A percentile compares a stretch with the other conserved stretches of the same genome.
phyloP scores from a whole-genome alignment of 2,797 vertebrate genomes.

The Malacoctenus gilli region DNA sequence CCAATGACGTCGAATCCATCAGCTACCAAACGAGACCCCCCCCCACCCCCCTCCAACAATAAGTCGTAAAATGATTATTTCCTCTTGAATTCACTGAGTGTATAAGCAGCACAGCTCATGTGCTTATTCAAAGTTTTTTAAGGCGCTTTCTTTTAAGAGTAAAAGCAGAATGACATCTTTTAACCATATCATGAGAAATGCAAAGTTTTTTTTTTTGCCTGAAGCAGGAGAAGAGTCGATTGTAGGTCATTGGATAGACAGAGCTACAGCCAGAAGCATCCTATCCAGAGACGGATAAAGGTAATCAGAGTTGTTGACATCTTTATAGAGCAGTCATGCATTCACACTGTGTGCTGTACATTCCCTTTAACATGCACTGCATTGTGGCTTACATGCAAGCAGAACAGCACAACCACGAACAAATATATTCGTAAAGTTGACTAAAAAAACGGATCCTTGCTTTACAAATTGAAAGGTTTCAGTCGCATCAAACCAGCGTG shows the following conservation, averaged over 20 bases:
- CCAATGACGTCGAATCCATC: slow-evolving; percentile 36
- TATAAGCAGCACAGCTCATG: slow-evolving; percentile 54
- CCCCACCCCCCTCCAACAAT: neutral
- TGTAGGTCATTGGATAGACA: slow-evolving; percentile 24
- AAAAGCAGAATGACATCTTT: slow-evolving; percentile 68
- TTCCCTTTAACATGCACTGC: slow-evolving; percentile 65
- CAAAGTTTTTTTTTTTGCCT: slow-evolving; percentile 11
- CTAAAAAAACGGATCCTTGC: slow-evolving; percentile 7
- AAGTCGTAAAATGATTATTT: slow-evolving; percentile 41
- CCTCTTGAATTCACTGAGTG: slow-evolving; percentile 50
- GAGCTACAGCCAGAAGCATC: slow-evolving; percentile 23
- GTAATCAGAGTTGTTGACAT: slow-evolving; percentile 28
- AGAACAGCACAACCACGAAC: slow-evolving; percentile 44
- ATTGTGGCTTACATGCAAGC: slow-evolving; percentile 57
- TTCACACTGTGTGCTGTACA: slow-evolving; percentile 53
- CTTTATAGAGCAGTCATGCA: slow-evolving; percentile 51
- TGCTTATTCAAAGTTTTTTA: slow-evolving; percentile 64
- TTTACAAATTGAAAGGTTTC: slow-evolving; percentile 21
- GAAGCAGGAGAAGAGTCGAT: slow-evolving; percentile 36
- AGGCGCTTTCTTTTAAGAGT: slow-evolving; percentile 55
- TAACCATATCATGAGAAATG: slow-evolving; percentile 48
- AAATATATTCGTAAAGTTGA: slow-evolving; percentile 25
- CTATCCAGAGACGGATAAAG: slow-evolving; percentile 48
- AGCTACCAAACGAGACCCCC: slow-evolving; percentile 16
- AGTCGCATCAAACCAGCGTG: slow-evolving; percentile 28